Conservation (phyloP, 2,797 vertebrate genomes). For the Chelon auratus region DNA sequence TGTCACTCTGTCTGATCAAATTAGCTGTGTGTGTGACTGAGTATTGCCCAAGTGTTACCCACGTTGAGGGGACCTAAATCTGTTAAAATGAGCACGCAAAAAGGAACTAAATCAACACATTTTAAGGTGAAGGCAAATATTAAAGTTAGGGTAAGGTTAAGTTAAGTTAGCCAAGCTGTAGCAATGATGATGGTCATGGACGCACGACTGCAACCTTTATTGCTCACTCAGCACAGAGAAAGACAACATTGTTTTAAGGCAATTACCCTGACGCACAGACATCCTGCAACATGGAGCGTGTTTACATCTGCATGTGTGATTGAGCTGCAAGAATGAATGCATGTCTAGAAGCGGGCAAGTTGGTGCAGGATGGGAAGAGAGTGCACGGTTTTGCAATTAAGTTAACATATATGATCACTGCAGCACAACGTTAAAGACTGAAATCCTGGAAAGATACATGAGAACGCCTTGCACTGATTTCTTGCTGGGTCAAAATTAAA, state of each 20-base stretch:
- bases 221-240: slow-evolving; percentile 78
- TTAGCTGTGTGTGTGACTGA: slow-evolving; percentile 52
- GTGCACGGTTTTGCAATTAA: slow-evolving; percentile 18
- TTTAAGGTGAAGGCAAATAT: too few relatives aligned
- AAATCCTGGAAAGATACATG: not conserved
- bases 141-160: too few relatives aligned
- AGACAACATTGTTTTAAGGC: slow-evolving; percentile 83
- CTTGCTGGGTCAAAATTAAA: slow-evolving; percentile 5
- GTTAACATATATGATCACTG: not conserved
- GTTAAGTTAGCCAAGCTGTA: too few relatives aligned
- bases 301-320: slow-evolving; percentile 25
- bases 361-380: slow-evolving; percentile 23
- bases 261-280: slow-evolving; percentile 72
- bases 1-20: slow-evolving; percentile 78
- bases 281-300: slow-evolving; percentile 53
- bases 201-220: slow-evolving; percentile 63
- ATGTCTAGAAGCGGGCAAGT: slow-evolving; percentile 28
- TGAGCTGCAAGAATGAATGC: slow-evolving; percentile 24
- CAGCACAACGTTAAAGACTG: not conserved
- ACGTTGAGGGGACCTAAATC: too few relatives aligned
- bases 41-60: too few relatives aligned
- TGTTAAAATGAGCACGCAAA: too few relatives aligned
- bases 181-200: too few relatives aligned
- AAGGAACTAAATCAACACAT: too few relatives aligned
- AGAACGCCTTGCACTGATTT: not conserved